Evolutionary conservation across 1,140 invertebrate species (phyloP).

Genomic region (Tetranychus cinnabarinus): DNA sequence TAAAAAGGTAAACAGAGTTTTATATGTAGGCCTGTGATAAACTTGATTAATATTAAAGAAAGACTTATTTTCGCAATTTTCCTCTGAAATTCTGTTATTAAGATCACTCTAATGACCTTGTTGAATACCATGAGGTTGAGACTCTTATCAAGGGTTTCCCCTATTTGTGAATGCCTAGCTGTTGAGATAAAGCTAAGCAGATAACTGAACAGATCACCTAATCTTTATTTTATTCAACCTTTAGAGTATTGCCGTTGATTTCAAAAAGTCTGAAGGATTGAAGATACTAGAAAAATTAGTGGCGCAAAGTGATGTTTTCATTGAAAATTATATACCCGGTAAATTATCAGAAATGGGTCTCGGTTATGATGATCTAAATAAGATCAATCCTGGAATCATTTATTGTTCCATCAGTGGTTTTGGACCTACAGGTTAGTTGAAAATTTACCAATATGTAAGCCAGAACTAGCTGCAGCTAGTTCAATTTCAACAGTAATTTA

Average conservation of each 20-base stretch:
- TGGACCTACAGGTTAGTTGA: slow-evolving; percentile 28
- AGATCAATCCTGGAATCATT: slow-evolving; percentile 50
- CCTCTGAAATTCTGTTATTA: slow-evolving; percentile 1
- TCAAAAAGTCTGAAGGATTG: slow-evolving; percentile 43
- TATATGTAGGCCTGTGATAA: too few species aligned
- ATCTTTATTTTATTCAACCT: too few species aligned
- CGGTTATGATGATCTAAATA: slow-evolving; percentile 46
- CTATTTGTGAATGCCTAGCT: too few species aligned
- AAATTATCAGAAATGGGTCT: slow-evolving; percentile 50
- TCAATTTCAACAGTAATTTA: too few species aligned
- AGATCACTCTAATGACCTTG: neutral
- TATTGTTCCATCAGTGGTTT: slow-evolving; percentile 84
- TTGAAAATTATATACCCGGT: slow-evolving; percentile 87
- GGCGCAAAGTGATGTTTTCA: slow-evolving; percentile 52
- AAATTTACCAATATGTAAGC: too few species aligned
- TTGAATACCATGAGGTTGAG: too few species aligned
- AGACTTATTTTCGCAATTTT: neutral
- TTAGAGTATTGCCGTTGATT: slow-evolving; percentile 56
- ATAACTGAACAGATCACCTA: too few species aligned
- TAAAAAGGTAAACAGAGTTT: slow-evolving; percentile 37
- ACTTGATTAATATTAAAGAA: neutral
- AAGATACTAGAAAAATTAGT: slow-evolving; percentile 43
- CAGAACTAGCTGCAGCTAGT: too few species aligned
- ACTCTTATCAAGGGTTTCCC: too few species aligned
- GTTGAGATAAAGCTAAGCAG: too few species aligned